Evolutionary conservation across 2,888 invertebrate species (phyloP).

Genomic region (Andrena camellia): DNA sequence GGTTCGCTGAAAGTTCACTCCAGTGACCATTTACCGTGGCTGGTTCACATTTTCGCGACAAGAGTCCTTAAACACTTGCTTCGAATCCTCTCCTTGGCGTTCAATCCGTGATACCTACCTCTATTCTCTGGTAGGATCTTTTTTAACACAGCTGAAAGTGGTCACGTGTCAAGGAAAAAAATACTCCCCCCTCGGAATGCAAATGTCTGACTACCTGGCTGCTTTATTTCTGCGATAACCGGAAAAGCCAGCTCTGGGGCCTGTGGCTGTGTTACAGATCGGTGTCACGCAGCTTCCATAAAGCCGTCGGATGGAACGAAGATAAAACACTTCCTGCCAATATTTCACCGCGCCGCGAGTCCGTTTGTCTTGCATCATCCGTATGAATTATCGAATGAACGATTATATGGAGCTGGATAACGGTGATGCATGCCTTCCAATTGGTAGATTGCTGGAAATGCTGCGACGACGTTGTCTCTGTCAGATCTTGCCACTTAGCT

Average conservation of each 20-base stretch:
- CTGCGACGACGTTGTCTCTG: not conserved
- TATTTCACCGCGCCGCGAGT: slow-evolving; percentile 26
- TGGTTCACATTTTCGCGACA: slow-evolving; percentile 31
- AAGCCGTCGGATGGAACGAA: not conserved
- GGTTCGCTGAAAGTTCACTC: slow-evolving; percentile 52
- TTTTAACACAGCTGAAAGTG: not conserved
- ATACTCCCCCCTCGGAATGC: not conserved
- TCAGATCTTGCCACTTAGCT: not conserved
- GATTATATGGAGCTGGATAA: slow-evolving; percentile 20
- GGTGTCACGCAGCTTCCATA: not conserved
- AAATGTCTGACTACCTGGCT: not conserved
- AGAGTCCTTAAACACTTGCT: not conserved
- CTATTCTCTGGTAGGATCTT: too few species aligned
- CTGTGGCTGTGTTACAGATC: not conserved
- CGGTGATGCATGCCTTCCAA: slow-evolving; percentile 2
- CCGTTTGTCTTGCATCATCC: slow-evolving; percentile 21
- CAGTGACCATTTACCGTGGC: slow-evolving; percentile 43
- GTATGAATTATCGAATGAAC: slow-evolving; percentile 14
- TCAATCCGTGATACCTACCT: not conserved
- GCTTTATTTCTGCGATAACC: not conserved
- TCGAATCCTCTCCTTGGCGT: not conserved
- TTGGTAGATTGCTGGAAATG: slow-evolving; percentile 14
- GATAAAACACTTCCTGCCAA: slow-evolving; percentile 22
- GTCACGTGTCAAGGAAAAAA: not conserved
- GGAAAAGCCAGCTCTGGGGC: not conserved